These are phyloP conservation scores for Galbula dea DNA, from an alignment of 2,113 vertebrate species.

Conservation along the genomic window DNA sequence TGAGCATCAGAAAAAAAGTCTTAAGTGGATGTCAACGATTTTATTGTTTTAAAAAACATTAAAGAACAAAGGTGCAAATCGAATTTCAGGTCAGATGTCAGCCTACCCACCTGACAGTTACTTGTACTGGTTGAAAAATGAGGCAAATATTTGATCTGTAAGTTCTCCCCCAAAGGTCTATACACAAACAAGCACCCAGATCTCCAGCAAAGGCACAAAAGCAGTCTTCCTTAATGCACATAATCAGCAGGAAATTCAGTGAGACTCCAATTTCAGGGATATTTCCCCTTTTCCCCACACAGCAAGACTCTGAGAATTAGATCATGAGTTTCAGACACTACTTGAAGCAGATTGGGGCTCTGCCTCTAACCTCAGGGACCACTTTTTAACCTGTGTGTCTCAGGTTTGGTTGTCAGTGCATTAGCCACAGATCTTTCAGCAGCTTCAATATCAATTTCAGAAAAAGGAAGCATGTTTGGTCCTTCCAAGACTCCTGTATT, in stretches of 20 bases:
- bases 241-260: not conserved
- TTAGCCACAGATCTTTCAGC: not conserved
- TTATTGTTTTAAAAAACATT: not conserved
- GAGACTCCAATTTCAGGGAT: not conserved
- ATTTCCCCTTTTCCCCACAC: not conserved
- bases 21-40: not conserved
- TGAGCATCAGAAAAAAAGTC: not conserved
- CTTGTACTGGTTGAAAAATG: not conserved
- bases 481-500: not conserved
- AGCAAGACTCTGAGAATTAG: not conserved
- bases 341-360: not conserved
- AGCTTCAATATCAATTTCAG: not conserved
- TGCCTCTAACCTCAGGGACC: not conserved
- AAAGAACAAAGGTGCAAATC: not conserved
- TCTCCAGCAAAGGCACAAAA: not conserved
- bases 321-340: not conserved
- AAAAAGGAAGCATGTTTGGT: not conserved
- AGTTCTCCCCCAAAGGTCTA: not conserved
- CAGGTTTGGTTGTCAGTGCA: not conserved
- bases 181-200: not conserved
- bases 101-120: not conserved
- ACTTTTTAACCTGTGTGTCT: not conserved
- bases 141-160: not conserved
- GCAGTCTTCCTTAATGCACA: no score
- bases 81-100: not conserved